These are phyloP conservation scores for Ranitomeya imitator DNA, from an alignment of 2,113 vertebrate species.

Conservation along the genomic window DNA sequence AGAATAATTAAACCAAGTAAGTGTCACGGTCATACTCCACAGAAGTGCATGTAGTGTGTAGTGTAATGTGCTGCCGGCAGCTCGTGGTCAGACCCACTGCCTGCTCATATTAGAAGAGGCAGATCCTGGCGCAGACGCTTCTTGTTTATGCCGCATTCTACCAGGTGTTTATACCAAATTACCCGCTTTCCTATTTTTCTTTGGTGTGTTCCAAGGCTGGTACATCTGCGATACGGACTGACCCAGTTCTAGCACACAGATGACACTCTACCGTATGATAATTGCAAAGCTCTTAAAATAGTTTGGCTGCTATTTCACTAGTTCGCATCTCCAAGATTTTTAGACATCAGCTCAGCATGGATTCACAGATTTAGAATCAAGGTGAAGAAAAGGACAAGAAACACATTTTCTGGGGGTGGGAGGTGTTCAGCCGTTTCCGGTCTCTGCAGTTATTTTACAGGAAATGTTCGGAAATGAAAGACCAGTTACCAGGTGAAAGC, in stretches of 20 bases:
- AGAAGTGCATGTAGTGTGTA: not conserved
- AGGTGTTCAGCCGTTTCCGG: not conserved
- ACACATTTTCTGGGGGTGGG: not conserved
- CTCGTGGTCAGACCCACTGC: not conserved
- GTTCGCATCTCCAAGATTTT: constrained; percentile 40
- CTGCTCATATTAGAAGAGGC: too few relatives aligned
- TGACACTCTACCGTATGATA: constrained; percentile 54
- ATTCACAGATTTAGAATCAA: constrained; percentile 16
- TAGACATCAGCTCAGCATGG: constrained; percentile 31
- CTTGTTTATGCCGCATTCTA: not conserved
- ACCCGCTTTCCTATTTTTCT: not conserved
- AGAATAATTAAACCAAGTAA: too few relatives aligned
- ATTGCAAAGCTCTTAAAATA: constrained; percentile 59
- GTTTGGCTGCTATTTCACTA: constrained; percentile 40
- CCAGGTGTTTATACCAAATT: not conserved
- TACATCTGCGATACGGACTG: constrained; percentile 39
- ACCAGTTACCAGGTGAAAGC: too few relatives aligned
- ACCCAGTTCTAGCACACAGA: constrained; percentile 57
- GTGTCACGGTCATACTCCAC: too few relatives aligned
- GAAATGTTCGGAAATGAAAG: too few relatives aligned
- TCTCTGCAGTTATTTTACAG: too few relatives aligned
- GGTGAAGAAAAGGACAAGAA: constrained; percentile 39
- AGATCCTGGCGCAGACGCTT: not conserved
- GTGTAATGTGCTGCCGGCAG: not conserved
- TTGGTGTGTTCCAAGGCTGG: not conserved